Conservation (phyloP, 2,888 invertebrate species). For the Palloptera scutellata region DNA sequence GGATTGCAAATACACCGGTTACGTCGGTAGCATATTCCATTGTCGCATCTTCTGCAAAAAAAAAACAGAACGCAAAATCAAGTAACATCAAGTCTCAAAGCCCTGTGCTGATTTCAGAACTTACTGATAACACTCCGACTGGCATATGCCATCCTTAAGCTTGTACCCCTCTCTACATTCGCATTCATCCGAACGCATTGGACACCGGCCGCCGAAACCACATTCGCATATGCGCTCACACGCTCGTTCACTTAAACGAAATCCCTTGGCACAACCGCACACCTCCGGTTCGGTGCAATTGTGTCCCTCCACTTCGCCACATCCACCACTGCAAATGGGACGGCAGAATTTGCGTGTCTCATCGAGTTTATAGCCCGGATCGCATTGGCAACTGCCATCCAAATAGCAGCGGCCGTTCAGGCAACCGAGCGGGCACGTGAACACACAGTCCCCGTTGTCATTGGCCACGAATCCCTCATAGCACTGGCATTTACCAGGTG, state of each 20-base stretch:
- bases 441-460: conserved; percentile 59
- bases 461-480: conserved; percentile 57
- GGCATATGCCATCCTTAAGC: conserved; percentile 59
- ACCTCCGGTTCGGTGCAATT: conserved; percentile 62
- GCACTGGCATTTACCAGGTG: conserved; percentile 56
- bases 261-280: conserved; percentile 64
- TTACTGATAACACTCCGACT: conserved; percentile 61
- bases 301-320: conserved; percentile 48
- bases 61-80: neutral
- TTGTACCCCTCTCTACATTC: conserved; percentile 67
- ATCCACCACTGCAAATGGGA: conserved; percentile 67
- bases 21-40: conserved; percentile 59
- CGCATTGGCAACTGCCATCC: conserved; percentile 72
- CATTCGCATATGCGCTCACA: conserved; percentile 60
- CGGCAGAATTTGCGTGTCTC: conserved; percentile 69
- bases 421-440: conserved; percentile 65
- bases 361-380: conserved; percentile 69
- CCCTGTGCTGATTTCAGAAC: conserved; percentile 37
- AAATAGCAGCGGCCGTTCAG: conserved; percentile 70
- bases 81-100: neutral
- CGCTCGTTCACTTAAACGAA: conserved; percentile 52
- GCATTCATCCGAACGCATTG: conserved; percentile 64
- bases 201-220: conserved; percentile 67
- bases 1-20: conserved; percentile 62
- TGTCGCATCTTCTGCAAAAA: conserved; percentile 54